A percentile compares a stretch with the other conserved stretches of the same genome.
phyloP scores from a whole-genome alignment of 1,140 invertebrate species.

The Drosophila equinoxialis region DNA sequence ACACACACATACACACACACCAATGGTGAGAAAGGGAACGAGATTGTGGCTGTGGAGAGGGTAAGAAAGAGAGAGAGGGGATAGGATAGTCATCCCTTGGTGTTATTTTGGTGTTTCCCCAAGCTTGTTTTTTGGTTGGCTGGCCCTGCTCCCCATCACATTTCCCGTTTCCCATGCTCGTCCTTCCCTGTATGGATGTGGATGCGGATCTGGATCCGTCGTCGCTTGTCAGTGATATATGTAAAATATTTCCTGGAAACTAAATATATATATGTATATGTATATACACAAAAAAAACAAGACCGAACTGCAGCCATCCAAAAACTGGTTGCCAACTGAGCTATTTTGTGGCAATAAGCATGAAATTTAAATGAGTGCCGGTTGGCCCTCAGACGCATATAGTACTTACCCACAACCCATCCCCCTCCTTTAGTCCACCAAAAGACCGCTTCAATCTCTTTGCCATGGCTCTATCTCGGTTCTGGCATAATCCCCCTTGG shows the following conservation, averaged over 20 bases:
- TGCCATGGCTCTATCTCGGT: conserved; percentile 12
- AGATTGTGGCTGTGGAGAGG: conserved; percentile 4
- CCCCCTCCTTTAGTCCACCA: conserved; percentile 15
- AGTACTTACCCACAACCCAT: neutral
- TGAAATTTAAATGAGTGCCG: conserved; percentile 78
- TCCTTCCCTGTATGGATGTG: neutral
- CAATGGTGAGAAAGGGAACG: neutral
- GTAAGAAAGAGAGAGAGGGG: neutral
- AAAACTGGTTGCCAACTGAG: conserved; percentile 58
- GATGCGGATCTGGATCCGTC: conserved; percentile 47
- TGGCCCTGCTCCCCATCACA: conserved; percentile 44
- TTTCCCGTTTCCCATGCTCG: neutral
- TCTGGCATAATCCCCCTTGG: conserved; percentile 48
- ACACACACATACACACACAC: conserved; percentile 35
- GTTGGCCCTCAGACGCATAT: conserved; percentile 27
- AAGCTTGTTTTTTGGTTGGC: conserved; percentile 80
- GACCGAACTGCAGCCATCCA: conserved; percentile 33
- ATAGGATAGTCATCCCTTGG: conserved; percentile 48
- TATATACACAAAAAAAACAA: conserved; percentile 1
- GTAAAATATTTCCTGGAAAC: conserved; percentile 45
- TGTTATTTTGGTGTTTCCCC: conserved; percentile 79
- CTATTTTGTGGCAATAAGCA: conserved; percentile 81
- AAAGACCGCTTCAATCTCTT: conserved; percentile 3
- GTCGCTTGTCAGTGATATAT: conserved; percentile 74
- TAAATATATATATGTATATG: conserved; percentile 7